phyloP scores from a whole-genome alignment of 2,888 invertebrate genomes.

The Ptychoptera albimana region DNA sequence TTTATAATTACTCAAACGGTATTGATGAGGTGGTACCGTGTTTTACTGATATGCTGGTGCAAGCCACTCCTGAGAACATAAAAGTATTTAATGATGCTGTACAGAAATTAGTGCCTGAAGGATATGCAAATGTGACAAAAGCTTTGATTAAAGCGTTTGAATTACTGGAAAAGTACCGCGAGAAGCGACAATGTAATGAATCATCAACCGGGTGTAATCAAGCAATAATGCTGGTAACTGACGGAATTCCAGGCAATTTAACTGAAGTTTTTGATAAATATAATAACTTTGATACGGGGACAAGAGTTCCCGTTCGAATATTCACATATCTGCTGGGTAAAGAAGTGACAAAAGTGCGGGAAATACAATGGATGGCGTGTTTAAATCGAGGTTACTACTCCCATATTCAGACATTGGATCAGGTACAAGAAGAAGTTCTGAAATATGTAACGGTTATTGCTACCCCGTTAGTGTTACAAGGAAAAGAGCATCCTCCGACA shows the following conservation, averaged over 20 bases:
- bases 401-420: slow-evolving; percentile 87
- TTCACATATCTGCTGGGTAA: slow-evolving; percentile 93
- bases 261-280: slow-evolving; percentile 69
- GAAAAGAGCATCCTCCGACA: slow-evolving; percentile 58
- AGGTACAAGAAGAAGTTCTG: slow-evolving; percentile 89
- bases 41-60: slow-evolving; percentile 67
- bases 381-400: slow-evolving; percentile 88
- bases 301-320: slow-evolving; percentile 68
- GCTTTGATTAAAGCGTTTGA: slow-evolving; percentile 76
- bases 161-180: slow-evolving; percentile 47
- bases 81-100: slow-evolving; percentile 55
- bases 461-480: slow-evolving; percentile 62
- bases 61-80: slow-evolving; percentile 77
- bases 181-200: slow-evolving; percentile 35
- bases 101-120: slow-evolving; percentile 44
- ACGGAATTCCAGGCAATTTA: slow-evolving; percentile 79
- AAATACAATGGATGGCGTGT: slow-evolving; percentile 91
- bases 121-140: slow-evolving; percentile 67
- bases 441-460: slow-evolving; percentile 93
- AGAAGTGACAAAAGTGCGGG: slow-evolving; percentile 78
- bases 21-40: slow-evolving; percentile 67
- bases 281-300: slow-evolving; percentile 51
- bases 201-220: slow-evolving; percentile 68
- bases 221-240: slow-evolving; percentile 91
- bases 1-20: slow-evolving; percentile 63